phyloP scores from a whole-genome alignment of 2,888 invertebrate species.

The Ypsolopha scabrella region DNA sequence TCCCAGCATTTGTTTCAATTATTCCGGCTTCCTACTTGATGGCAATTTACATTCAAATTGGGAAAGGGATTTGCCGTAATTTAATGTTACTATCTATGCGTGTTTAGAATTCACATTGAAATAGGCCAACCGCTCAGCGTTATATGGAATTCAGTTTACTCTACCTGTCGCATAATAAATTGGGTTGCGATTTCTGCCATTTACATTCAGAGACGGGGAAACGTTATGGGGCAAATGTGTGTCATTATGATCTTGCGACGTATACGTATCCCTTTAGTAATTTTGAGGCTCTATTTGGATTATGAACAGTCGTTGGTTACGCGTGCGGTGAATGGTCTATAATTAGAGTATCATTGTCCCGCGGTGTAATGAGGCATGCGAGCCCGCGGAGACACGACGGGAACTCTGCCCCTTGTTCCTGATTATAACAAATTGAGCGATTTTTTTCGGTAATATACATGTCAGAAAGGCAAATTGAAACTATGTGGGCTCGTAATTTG shows the following conservation, averaged over 20 bases:
- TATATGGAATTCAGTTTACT: background rate
- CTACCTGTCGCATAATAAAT: background rate
- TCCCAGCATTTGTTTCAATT: constrained; percentile 68
- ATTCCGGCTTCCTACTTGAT: constrained; percentile 53
- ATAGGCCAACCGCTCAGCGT: background rate
- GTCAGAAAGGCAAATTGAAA: constrained; percentile 12
- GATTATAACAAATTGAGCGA: constrained; percentile 56
- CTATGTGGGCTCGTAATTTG: background rate
- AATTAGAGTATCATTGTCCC: constrained; percentile 64
- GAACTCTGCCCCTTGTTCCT: constrained; percentile 36
- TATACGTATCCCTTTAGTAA: constrained; percentile 12
- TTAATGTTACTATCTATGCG: constrained; percentile 26
- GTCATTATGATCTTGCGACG: background rate
- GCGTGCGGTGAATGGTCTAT: constrained; percentile 59
- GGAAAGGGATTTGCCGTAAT: constrained; percentile 20
- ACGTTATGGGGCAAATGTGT: background rate
- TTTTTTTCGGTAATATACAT: constrained; percentile 32
- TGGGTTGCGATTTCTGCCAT: background rate
- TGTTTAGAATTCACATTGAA: constrained; percentile 43
- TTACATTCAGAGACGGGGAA: background rate
- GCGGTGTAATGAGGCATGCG: constrained; percentile 42
- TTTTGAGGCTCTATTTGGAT: constrained; percentile 32
- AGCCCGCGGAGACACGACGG: constrained; percentile 28
- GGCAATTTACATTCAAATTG: constrained; percentile 30
- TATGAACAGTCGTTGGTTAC: constrained; percentile 42